phyloP scores from a whole-genome alignment of 2,797 vertebrate genomes.

The Falco berigora region DNA sequence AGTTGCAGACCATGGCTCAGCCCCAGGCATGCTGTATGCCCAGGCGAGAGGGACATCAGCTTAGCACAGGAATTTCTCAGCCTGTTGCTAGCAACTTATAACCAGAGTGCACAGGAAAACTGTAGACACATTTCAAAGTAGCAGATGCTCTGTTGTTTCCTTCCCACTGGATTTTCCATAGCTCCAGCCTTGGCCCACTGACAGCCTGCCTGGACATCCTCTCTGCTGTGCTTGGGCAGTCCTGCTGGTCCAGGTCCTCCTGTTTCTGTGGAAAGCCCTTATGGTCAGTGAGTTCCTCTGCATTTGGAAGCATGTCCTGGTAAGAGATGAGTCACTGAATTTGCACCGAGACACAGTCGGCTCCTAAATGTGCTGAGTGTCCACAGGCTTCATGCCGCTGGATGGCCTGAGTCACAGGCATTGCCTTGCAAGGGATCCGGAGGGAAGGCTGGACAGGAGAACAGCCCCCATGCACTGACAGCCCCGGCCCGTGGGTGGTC shows the following conservation, averaged over 20 bases:
- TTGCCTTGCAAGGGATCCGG: rapidly evolving
- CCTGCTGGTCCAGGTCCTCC: neutral
- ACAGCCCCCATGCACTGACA: rapidly evolving
- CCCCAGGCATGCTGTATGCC: rapidly evolving
- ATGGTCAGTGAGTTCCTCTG: neutral
- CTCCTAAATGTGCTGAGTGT: neutral
- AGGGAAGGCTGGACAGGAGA: neutral
- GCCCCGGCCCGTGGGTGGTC: neutral
- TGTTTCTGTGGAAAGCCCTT: neutral
- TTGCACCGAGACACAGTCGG: neutral
- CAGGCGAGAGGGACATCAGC: too few relatives aligned
- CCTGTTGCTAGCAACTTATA: neutral
- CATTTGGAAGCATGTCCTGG: neutral
- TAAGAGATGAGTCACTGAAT: neutral
- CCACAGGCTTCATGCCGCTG: neutral
- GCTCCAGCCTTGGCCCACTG: neutral
- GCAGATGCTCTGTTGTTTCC: neutral
- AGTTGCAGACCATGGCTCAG: neutral
- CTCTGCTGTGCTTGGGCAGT: rapidly evolving
- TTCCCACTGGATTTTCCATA: neutral
- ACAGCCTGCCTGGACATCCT: neutral
- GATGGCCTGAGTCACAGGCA: rapidly evolving
- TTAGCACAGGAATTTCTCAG: neutral
- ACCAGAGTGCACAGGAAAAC: neutral
- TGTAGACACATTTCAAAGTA: neutral